Evolutionary conservation across 2,888 invertebrate species (phyloP).

Genomic region (Hydrotaea diabolus): DNA sequence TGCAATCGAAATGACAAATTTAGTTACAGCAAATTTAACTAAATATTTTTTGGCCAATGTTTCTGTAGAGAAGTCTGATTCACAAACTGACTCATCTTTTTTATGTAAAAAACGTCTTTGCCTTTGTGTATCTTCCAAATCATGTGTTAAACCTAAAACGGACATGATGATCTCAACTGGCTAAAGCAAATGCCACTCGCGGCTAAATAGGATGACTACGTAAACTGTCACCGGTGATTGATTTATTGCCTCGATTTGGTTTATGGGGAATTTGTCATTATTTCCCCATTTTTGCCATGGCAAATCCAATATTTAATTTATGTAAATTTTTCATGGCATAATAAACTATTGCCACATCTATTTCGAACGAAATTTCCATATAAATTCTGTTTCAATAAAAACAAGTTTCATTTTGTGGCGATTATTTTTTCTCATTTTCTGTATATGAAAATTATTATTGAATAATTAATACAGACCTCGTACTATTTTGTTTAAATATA

Average conservation of each 20-base stretch:
- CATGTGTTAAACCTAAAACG: no score
- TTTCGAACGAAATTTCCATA: constrained; percentile 50
- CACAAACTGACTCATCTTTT: no score
- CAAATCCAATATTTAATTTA: constrained; percentile 24
- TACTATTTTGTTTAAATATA: constrained; percentile 23
- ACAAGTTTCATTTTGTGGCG: constrained; percentile 39
- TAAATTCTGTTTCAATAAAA: constrained; percentile 54
- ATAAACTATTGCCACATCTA: constrained; percentile 46
- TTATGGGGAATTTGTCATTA: constrained; percentile 19
- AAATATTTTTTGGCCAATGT: no score
- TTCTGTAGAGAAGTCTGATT: no score
- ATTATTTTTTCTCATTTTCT: no score
- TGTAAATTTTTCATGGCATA: constrained; percentile 37
- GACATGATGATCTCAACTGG: neutral
- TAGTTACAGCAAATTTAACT: no score
- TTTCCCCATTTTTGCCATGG: constrained; percentile 18
- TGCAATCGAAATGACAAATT: no score
- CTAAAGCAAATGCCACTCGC: neutral
- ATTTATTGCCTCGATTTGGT: neutral
- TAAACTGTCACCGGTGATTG: constrained; percentile 9
- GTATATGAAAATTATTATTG: constrained; percentile 33
- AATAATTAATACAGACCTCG: constrained; percentile 41
- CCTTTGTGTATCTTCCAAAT: no score
- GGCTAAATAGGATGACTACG: neutral
- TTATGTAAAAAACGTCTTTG: no score